Conservation (phyloP, 2,888 invertebrate genomes). For the Papilio elwesi region DNA sequence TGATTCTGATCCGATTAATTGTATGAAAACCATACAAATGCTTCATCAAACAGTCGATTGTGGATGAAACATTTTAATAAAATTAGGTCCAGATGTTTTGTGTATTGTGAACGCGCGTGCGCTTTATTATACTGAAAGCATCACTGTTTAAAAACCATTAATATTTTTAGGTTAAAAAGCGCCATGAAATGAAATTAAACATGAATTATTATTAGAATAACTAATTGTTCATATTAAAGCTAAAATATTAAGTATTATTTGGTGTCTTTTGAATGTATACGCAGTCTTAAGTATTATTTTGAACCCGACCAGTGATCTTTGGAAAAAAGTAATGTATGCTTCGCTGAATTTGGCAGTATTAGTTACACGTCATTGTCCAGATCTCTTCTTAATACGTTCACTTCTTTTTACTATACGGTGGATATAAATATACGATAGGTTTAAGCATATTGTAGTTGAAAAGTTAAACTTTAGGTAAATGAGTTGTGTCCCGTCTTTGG, state of each 20-base stretch:
- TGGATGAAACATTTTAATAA: too few relatives aligned
- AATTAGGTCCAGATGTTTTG: too few relatives aligned
- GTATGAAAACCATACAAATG: too few relatives aligned
- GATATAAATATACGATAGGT: constrained; percentile 82
- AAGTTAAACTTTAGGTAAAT: constrained; percentile 73
- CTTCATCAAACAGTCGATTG: too few relatives aligned
- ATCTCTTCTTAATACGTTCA: constrained; percentile 74
- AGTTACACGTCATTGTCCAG: constrained; percentile 69
- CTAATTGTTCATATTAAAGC: too few relatives aligned
- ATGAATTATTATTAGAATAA: too few relatives aligned
- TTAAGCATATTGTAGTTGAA: constrained; percentile 66
- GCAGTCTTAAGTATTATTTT: constrained; percentile 51
- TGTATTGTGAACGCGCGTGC: too few relatives aligned
- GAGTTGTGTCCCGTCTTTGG: constrained; percentile 55
- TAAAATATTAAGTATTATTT: constrained; percentile 21
- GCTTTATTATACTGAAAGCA: too few relatives aligned
- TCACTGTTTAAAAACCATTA: too few relatives aligned
- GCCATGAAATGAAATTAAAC: too few relatives aligned
- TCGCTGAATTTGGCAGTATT: constrained; percentile 75
- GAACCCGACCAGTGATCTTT: constrained; percentile 49
- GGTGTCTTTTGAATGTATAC: constrained; percentile 25
- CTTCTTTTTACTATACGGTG: constrained; percentile 71
- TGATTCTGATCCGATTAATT: too few relatives aligned
- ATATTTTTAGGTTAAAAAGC: too few relatives aligned
- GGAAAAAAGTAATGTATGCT: constrained; percentile 31